These are phyloP conservation scores for Coboldia fuscipes DNA, from an alignment of 1,140 invertebrate species.

Conservation along the genomic window DNA sequence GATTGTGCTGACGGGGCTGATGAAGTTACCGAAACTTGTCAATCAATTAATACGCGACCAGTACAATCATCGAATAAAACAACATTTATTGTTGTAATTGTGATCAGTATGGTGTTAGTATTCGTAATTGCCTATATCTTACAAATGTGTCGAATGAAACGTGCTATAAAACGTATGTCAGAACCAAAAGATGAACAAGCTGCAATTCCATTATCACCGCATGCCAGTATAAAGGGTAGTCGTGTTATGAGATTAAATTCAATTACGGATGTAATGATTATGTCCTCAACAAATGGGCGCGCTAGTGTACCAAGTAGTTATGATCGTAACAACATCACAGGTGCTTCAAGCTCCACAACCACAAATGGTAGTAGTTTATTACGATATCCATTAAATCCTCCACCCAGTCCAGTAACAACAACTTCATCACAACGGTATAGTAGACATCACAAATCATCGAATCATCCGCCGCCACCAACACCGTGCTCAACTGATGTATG, in stretches of 20 bases:
- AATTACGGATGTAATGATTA: constrained; percentile 32
- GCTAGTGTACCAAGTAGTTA: constrained; percentile 36
- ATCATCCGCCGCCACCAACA: constrained; percentile 77
- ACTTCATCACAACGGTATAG: constrained; percentile 39
- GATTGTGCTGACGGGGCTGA: constrained; percentile 54
- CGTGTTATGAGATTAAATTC: constrained; percentile 23
- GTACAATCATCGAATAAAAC: constrained; percentile 23
- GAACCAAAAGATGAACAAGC: constrained; percentile 30
- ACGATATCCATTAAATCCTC: constrained; percentile 43
- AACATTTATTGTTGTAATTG: constrained; percentile 22
- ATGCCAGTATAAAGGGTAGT: constrained; percentile 23
- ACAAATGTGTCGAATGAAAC: constrained; percentile 25
- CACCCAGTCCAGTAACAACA: constrained; percentile 70
- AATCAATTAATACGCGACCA: constrained; percentile 13
- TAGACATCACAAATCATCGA: constrained; percentile 51
- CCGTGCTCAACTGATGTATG: constrained; percentile 87
- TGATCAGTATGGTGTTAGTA: constrained; percentile 23
- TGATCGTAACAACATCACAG: constrained; percentile 60
- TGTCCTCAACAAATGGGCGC: constrained; percentile 39
- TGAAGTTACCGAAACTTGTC: constrained; percentile 36
- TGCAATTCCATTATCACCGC: constrained; percentile 32
- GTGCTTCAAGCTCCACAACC: constrained; percentile 54
- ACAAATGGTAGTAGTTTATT: constrained; percentile 29
- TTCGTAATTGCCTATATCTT: constrained; percentile 23
- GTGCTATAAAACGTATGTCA: constrained; percentile 21